These are phyloP conservation scores for Pterois miles DNA, from an alignment of 2,797 vertebrate genomes.

Conservation along the genomic window DNA sequence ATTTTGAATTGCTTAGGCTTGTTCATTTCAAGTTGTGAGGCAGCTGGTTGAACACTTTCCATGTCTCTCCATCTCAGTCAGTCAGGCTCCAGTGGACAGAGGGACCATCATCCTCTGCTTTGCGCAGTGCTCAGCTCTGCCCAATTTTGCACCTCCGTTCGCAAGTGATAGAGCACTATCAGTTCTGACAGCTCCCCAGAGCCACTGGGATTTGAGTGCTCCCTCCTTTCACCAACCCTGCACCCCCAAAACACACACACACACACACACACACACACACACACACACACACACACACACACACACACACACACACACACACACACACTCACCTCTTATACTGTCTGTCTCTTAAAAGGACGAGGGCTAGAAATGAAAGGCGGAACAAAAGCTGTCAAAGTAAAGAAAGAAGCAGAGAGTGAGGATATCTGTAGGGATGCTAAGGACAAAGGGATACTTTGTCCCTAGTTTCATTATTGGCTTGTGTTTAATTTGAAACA, in stretches of 20 bases:
- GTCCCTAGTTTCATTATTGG: constrained; percentile 75
- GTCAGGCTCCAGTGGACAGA: constrained; percentile 77
- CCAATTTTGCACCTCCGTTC: constrained; percentile 84
- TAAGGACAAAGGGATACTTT: constrained; percentile 75
- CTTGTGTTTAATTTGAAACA: constrained; percentile 79
- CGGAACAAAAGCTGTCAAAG: constrained; percentile 80
- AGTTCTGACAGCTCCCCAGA: constrained; percentile 85
- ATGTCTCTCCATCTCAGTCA: constrained; percentile 77
- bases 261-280: constrained; percentile 20
- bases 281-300: constrained; percentile 11
- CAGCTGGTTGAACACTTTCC: constrained; percentile 68
- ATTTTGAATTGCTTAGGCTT: constrained; percentile 58
- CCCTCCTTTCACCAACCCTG: constrained; percentile 66
- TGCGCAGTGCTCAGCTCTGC: constrained; percentile 76
- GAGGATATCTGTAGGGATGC: constrained; percentile 69
- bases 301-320: constrained; percentile 25
- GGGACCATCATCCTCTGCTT: constrained; percentile 79
- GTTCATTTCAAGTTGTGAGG: constrained; percentile 68
- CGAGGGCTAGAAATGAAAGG: constrained; percentile 75
- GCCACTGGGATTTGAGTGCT: constrained; percentile 82
- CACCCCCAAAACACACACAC: constrained; percentile 52
- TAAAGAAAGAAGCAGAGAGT: constrained; percentile 63
- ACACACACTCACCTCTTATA: constrained; percentile 38
- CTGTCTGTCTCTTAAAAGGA: constrained; percentile 73
- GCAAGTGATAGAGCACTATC: constrained; percentile 86